phyloP scores from a whole-genome alignment of 2,113 vertebrate genomes.

The Silurus glanis region DNA sequence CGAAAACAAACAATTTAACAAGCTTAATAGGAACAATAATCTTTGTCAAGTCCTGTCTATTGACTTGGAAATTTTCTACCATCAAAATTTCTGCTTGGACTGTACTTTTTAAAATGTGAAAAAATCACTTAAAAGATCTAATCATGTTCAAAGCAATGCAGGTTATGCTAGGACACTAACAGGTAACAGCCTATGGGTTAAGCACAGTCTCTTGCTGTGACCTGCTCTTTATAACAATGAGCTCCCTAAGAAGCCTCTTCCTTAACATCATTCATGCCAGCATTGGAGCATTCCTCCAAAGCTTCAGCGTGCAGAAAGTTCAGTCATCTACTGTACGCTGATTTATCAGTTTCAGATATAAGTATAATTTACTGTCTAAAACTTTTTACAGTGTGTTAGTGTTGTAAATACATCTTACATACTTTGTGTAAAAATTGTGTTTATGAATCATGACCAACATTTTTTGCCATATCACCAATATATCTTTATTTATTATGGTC shows the following conservation, averaged over 20 bases:
- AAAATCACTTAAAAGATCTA: not conserved
- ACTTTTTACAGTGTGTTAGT: not conserved
- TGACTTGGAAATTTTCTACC: not conserved
- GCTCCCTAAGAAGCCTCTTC: conserved; percentile 63
- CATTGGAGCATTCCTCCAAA: conserved; percentile 61
- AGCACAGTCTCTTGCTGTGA: conserved; percentile 67
- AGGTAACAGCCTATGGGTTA: conserved; percentile 48
- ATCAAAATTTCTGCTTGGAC: not conserved
- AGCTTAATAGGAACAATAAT: conserved; percentile 21
- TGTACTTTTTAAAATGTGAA: not conserved
- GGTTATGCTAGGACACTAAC: not conserved
- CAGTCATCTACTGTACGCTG: not conserved
- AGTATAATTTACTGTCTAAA: not conserved
- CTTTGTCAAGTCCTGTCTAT: conserved; percentile 19
- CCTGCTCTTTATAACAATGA: conserved; percentile 72
- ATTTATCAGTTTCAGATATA: not conserved
- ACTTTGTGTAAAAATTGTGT: not conserved
- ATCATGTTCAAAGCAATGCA: not conserved
- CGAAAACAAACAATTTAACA: not conserved
- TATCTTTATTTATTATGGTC: not conserved
- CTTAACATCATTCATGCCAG: conserved; percentile 44
- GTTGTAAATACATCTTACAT: not conserved
- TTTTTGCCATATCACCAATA: not conserved
- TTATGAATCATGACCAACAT: not conserved
- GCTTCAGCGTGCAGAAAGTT: not conserved